Conservation (phyloP, 2,888 invertebrate genomes). For the Dysmachus trigonus region DNA sequence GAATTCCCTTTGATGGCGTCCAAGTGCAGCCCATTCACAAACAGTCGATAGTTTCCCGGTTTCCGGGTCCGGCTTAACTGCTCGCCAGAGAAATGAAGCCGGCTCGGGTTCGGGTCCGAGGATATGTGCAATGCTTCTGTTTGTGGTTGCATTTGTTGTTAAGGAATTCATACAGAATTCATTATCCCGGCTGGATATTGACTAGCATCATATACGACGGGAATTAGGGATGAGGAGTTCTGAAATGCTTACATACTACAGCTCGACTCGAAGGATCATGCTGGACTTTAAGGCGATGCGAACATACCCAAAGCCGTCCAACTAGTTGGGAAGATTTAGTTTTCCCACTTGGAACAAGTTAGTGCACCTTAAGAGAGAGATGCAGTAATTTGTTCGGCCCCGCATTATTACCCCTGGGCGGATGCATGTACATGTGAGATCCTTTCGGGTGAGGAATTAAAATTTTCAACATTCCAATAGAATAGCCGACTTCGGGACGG, state of each 20-base stretch:
- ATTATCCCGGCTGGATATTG: constrained; percentile 34
- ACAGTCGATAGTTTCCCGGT: constrained; percentile 13
- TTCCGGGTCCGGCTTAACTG: constrained; percentile 1
- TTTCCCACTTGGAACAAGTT: background rate
- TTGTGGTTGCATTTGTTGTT: constrained; percentile 39
- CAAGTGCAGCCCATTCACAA: constrained; percentile 26
- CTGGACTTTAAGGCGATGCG: background rate
- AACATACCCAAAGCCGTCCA: background rate
- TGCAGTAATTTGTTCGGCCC: background rate
- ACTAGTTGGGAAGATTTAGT: background rate
- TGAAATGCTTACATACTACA: constrained; percentile 12
- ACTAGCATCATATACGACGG: background rate
- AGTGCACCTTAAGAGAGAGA: constrained; percentile 20
- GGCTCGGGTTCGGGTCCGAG: background rate
- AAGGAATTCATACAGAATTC: constrained; percentile 42
- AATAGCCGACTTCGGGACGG: background rate
- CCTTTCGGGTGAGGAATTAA: background rate
- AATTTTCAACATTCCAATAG: background rate
- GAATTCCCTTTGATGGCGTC: constrained; percentile 28
- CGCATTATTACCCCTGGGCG: background rate
- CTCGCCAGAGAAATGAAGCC: constrained; percentile 27
- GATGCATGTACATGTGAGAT: background rate
- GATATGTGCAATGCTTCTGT: background rate
- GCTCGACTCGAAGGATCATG: background rate
- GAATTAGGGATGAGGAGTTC: constrained; percentile 24